Conservation (phyloP, 2,888 invertebrate species). For the Odontocerum albicorne region DNA sequence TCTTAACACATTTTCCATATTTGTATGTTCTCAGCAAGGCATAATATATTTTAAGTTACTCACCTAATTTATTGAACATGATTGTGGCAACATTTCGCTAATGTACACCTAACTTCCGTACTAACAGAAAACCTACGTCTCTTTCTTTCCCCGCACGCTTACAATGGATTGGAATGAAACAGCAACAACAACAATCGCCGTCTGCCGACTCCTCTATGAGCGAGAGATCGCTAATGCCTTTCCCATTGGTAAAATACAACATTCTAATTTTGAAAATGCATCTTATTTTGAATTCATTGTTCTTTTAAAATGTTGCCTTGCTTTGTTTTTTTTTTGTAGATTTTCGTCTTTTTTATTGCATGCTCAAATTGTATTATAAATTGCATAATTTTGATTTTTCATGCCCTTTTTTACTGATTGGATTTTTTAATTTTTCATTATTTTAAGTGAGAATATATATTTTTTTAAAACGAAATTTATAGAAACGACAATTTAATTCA, state of each 20-base stretch:
- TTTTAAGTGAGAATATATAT: too few relatives aligned
- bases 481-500: too few relatives aligned
- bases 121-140: conserved; percentile 25
- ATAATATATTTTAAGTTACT: too few relatives aligned
- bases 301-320: conserved; percentile 2
- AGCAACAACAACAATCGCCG: conserved; percentile 54
- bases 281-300: neutral
- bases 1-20: too few relatives aligned
- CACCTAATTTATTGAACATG: neutral
- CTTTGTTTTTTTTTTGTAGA: neutral
- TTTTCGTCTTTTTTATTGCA: neutral
- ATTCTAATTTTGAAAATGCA: conserved; percentile 9
- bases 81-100: conserved; percentile 12
- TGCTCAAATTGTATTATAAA: too few relatives aligned
- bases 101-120: neutral
- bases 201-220: conserved; percentile 59
- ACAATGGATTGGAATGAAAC: conserved; percentile 43
- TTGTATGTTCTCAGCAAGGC: too few relatives aligned
- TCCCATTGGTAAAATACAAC: conserved; percentile 51
- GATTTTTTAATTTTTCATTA: too few relatives aligned
- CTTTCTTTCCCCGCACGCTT: conserved; percentile 20
- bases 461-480: too few relatives aligned
- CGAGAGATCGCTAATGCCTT: conserved; percentile 54
- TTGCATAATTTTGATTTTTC: too few relatives aligned
- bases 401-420: too few relatives aligned